phyloP scores from a whole-genome alignment of 2,113 vertebrate species.

The Silurus asotus region DNA sequence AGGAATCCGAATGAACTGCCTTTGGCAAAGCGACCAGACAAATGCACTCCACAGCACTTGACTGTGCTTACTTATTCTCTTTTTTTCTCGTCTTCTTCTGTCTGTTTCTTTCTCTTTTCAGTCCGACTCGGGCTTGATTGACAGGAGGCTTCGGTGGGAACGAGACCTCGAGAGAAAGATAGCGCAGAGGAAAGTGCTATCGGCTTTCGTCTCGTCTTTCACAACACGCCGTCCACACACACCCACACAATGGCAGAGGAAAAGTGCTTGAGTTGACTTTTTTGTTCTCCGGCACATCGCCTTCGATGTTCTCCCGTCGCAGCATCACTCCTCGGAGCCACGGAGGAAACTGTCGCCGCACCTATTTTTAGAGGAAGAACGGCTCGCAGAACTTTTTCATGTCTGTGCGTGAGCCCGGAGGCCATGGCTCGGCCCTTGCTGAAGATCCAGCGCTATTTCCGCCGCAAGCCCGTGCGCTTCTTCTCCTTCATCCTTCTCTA shows the following conservation, averaged over 20 bases:
- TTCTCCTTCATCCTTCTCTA: conserved; percentile 92
- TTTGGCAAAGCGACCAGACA: conserved; percentile 20
- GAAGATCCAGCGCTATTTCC: conserved; percentile 91
- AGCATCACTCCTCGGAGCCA: not conserved
- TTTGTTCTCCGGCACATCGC: not conserved
- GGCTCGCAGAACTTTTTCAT: conserved; percentile 60
- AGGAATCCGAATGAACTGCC: conserved; percentile 24
- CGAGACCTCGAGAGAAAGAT: conserved; percentile 65
- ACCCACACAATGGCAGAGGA: conserved; percentile 28
- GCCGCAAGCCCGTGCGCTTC: conserved; percentile 87
- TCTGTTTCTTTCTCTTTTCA: conserved; percentile 28
- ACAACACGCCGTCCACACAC: conserved; percentile 59
- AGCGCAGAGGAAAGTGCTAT: conserved; percentile 69
- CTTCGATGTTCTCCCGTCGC: not conserved
- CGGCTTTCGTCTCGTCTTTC: conserved; percentile 76
- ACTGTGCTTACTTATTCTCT: not conserved
- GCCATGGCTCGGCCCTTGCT: conserved; percentile 89
- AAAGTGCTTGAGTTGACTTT: not conserved
- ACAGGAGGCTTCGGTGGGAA: conserved; percentile 59
- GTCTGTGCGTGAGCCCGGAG: conserved; percentile 62
- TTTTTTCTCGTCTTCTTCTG: not conserved
- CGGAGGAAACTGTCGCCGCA: not conserved
- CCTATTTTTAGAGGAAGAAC: conserved; percentile 6
- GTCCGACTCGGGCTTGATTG: conserved; percentile 46
- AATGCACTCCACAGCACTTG: conserved; percentile 10